A percentile compares a stretch with the other conserved stretches of the same genome.
Conservation (phyloP, 2,113 vertebrate genomes). For the Geothlypis trichas region DNA sequence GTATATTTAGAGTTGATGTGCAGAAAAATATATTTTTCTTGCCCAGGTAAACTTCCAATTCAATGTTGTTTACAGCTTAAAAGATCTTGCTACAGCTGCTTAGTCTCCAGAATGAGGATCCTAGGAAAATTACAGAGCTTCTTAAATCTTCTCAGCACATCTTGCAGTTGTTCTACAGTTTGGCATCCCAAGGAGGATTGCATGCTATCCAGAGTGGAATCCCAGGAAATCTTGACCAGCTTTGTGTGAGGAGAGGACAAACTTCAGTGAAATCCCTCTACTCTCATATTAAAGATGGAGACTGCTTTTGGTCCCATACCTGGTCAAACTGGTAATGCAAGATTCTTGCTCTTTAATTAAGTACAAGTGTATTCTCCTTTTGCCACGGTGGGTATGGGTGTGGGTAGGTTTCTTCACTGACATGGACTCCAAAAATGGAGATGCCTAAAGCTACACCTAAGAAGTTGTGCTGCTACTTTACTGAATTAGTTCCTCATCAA, state of each 20-base stretch:
- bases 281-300: constrained; percentile 27
- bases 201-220: neutral
- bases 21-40: neutral
- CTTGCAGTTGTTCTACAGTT: neutral
- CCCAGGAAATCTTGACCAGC: neutral
- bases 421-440: constrained; percentile 47
- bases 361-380: constrained; percentile 40
- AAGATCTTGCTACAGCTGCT: neutral
- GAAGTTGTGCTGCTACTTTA: constrained; percentile 31
- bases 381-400: constrained; percentile 48
- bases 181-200: neutral
- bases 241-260: neutral
- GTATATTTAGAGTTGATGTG: neutral
- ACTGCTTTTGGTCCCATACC: constrained; percentile 34
- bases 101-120: neutral
- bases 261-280: neutral
- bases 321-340: constrained; percentile 30
- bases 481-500: constrained; percentile 22
- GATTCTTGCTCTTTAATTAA: constrained; percentile 63
- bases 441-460: constrained; percentile 49
- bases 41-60: neutral
- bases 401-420: constrained; percentile 43
- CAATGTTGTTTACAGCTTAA: neutral
- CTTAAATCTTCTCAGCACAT: neutral
- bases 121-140: neutral